Percentiles rank a stretch among this genome's conserved stretches.
phyloP scores from a whole-genome alignment of 2,888 invertebrate genomes.

The Nesidiocoris tenuis region DNA sequence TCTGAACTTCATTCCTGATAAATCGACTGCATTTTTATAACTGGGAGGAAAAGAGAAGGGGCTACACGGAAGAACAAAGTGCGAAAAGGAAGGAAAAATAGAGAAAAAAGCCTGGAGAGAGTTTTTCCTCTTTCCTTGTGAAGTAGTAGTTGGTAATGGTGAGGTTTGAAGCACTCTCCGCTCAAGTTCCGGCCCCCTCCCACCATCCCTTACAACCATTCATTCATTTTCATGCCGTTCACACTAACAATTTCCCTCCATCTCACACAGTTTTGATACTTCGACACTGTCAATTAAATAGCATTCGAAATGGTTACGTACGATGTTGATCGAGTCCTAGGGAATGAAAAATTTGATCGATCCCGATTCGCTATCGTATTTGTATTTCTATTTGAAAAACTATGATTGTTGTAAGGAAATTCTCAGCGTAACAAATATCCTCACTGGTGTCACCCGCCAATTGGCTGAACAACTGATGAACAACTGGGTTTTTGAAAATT shows the following conservation, averaged over 20 bases:
- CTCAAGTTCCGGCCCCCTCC: slow-evolving; percentile 4
- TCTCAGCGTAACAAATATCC: too few species aligned
- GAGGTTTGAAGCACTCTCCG: slow-evolving; percentile 6
- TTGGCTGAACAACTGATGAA: too few species aligned
- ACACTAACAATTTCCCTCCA: background rate
- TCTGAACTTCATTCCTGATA: slow-evolving; percentile 44
- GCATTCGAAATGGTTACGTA: background rate
- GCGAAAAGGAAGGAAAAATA: background rate
- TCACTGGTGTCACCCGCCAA: too few species aligned
- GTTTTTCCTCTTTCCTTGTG: slow-evolving; percentile 7
- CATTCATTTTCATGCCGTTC: background rate
- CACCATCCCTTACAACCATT: background rate
- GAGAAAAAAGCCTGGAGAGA: background rate
- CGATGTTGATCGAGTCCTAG: background rate
- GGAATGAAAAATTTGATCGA: too few species aligned
- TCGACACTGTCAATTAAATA: background rate
- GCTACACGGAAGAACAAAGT: background rate
- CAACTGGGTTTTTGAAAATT: too few species aligned
- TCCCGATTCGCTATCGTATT: too few species aligned
- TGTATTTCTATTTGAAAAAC: too few species aligned
- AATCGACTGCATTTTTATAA: slow-evolving; percentile 45
- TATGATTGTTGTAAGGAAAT: too few species aligned
- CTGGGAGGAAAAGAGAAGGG: slow-evolving; percentile 10
- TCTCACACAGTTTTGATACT: background rate
- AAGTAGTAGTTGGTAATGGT: background rate